Conservation (phyloP, 2,797 vertebrate genomes). For the Peromyscus attwateri region DNA sequence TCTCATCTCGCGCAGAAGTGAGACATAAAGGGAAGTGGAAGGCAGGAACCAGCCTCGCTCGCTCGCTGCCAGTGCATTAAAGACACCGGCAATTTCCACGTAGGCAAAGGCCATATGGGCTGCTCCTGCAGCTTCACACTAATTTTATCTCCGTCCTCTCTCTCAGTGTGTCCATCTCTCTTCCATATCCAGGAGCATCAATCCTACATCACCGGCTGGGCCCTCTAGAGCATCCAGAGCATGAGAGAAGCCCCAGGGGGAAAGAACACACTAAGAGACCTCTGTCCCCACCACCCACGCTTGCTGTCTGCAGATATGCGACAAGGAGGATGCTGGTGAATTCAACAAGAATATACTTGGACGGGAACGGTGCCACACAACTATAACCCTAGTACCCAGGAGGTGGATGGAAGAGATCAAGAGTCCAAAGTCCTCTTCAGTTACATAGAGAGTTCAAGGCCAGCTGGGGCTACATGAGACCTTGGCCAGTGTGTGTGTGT, state of each 20-base stretch:
- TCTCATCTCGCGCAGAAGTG: slow-evolving; percentile 22
- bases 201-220: slow-evolving; percentile 3
- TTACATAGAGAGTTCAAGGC: neutral
- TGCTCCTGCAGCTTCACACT: slow-evolving; percentile 46
- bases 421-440: neutral
- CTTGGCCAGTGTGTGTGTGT: neutral
- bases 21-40: slow-evolving; percentile 32
- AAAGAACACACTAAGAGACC: neutral
- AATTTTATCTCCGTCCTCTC: slow-evolving; percentile 49
- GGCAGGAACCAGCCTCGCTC: neutral
- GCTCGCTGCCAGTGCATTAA: slow-evolving; percentile 17
- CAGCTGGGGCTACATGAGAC: neutral
- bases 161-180: neutral
- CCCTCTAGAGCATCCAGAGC: neutral
- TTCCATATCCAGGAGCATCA: neutral
- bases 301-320: neutral
- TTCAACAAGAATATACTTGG: neutral
- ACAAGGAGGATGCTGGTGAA: neutral
- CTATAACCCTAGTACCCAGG: neutral
- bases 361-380: neutral
- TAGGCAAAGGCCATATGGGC: slow-evolving; percentile 51
- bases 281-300: neutral
- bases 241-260: neutral
- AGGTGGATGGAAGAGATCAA: neutral
- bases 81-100: slow-evolving; percentile 51